Evolutionary conservation across 1,140 invertebrate species (phyloP), one percentile per base, ranked within the genome.

Genomic region (Monomorium pharaonis): DNA sequence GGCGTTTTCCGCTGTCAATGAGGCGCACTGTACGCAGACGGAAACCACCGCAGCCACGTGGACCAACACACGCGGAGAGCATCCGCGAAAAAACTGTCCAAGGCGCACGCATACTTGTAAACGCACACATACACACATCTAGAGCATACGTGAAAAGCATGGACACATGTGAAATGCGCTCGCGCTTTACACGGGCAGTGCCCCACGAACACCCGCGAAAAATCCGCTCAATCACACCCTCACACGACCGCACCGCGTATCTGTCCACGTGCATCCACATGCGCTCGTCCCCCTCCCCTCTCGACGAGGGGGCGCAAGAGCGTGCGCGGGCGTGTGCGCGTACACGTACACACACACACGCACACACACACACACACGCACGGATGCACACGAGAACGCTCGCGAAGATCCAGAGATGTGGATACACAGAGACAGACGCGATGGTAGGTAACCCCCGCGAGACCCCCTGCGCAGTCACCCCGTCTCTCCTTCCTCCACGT

Each of bases 1-100:
- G 89, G 88, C 89, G 89, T 90, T 90, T 90, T 86, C 86, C 74
- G 60, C 27, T 87, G 84, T 86, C 88, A 88, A 90, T 84, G 89
- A 86, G 77, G 81, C 80, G 78, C 67, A 76, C 76, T 78, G 88
- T 90, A 67, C 86, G 69, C 72, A 24, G 65, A 56, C 67, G 58
- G 21, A 76, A 67, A 65, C 62, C 30, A 37, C 56, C 51, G 58
- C 51, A 84, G 69, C 86, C 89, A 90, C 89, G 88, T 90, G 88
- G 85, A 80, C 87, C 60, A 83, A 81, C 72, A 85, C 88, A 80
- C 24, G 60, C 51, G 58, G 76, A 77, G 72, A 56, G 44, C 30
- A n/a, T n/a, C 10, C 18, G 69, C 56, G 47, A 88, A 89, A 89
- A 89, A 90, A 90, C 70, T 85, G 86, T 90, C 88, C 89, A 89